Evolutionary conservation across 64 coral and sea anemone genomes (phyloP), one percentile per base, ranked within the genome.

Genomic region (Montipora sp.): DNA sequence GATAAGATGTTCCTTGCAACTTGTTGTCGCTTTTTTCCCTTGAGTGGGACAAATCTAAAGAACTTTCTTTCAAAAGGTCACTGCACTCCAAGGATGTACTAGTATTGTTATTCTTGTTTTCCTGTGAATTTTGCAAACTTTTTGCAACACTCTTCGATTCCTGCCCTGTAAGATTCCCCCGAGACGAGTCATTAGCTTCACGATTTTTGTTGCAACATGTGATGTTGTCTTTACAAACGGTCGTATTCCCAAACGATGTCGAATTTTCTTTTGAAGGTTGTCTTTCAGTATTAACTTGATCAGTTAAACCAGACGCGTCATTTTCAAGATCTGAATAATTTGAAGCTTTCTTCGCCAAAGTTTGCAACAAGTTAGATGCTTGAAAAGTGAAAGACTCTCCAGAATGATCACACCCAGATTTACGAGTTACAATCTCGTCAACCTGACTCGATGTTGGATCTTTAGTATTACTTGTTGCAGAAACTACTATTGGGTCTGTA

Each of bases 331-430:
- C 21, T 18, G 75, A 1, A 78, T 47, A 1, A 48, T 71, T 85
- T 50, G 3, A 8, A 22, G 47, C 16, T 63, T 85, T 16, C 47
- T 48, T 1, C 22, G 82, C 82, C 5, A 85, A 18, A 12, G 82
- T 69, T 44, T 85, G 63, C 47, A 85, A 71, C 82, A 50, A 46
- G 71, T 12, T 71, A 36, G 82, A 70, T n/a, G 82, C 82, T 69
- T 71, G 8, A 0, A 85, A 43, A 11, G 6, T 65, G 21, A 51
- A 21, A n/a, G 63, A 9, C 11, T 48, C 65, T 3, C 3, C 63
- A 11, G 18, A 21, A 23, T 16, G 16, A 13, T 8, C 61, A 22
- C 13, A 47, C 4, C 7, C 36, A 67, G 6, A 9, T 36, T 83
- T 10, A 47, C 15, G 18, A 59, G 3, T 15, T 7, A 4, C 3